Evolutionary conservation across 2,888 invertebrate species (phyloP), one percentile per base, ranked within the genome.

Genomic region (Chalcosyrphus nemorum): DNA sequence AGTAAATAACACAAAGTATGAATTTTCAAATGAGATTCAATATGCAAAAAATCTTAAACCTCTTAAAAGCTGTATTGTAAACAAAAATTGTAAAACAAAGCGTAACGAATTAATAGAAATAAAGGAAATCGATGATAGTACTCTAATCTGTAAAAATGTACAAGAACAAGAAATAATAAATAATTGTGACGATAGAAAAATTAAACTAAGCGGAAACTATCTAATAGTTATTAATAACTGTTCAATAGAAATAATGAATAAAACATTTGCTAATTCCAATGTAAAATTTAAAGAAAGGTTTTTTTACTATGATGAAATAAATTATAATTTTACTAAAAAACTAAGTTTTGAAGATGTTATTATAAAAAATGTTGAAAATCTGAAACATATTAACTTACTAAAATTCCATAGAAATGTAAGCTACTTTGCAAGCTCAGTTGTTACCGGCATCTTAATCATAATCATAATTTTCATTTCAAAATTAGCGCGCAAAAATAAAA

Each of bases 71-170:
- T 54, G 54, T 32, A 19, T 54, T 17, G 5, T 6, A 9, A 52
- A 17, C 6, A 54, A 54, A 13, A 54, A 54, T 15, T 54, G 54
- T 54, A 54, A 54, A 17, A 5, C n/a, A 32, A 54, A 54, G 32
- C 6, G 2, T 17, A 54, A 54, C 5, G 32, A 32, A 11, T 13
- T 54, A 54, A 54, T 54, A 11, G 32, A 54, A 54, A 32, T 54
- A 19, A 54, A 11, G 9, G 13, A 54, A 32, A 2, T 54, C 15
- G 54, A 54, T 11, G 54, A 54, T 17, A 54, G 54, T 15, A 54
- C 52, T 27, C 5, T 52, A 27, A 52, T 52, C 1, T 52, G 35
- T 35, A 35, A 35, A 35, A 35, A 35, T 35, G 11, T 35, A 9
- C 35, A n/a, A n/a, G n/a, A 35, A n/a, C 35, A 35, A 35, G n/a